phyloP scores from a whole-genome alignment of 2,888 invertebrate genomes.

The Pseudolycoriella hygida region DNA sequence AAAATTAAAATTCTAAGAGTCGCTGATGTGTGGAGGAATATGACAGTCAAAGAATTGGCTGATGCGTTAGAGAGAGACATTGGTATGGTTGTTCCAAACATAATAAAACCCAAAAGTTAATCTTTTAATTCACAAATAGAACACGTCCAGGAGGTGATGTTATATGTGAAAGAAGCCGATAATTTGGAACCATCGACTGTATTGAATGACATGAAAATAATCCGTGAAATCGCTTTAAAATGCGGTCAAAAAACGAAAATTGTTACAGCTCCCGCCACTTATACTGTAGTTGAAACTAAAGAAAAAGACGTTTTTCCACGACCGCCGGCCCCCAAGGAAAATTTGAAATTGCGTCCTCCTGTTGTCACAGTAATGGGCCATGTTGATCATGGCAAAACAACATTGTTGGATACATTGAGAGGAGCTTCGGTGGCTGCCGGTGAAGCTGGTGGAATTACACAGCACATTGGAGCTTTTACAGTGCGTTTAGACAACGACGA shows the following conservation, averaged over 20 bases:
- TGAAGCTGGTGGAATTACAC: slow-evolving; percentile 98
- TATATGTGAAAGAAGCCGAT: slow-evolving; percentile 41
- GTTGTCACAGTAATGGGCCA: slow-evolving; percentile 99
- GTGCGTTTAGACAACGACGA: slow-evolving; percentile 51
- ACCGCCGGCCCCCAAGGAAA: slow-evolving; percentile 44
- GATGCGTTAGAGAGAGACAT: slow-evolving; percentile 40
- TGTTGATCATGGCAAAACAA: slow-evolving; percentile 99
- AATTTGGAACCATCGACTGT: slow-evolving; percentile 35
- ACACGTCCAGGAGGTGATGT: slow-evolving; percentile 49
- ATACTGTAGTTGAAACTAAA: slow-evolving; percentile 18
- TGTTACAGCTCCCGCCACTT: slow-evolving; percentile 28
- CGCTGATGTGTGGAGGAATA: slow-evolving; percentile 59
- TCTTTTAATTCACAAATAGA: slow-evolving; percentile 26
- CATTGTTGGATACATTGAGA: slow-evolving; percentile 74
- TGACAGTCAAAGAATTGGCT: slow-evolving; percentile 63
- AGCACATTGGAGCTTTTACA: slow-evolving; percentile 97
- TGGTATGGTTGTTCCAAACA: slow-evolving; percentile 28
- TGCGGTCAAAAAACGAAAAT: slow-evolving; percentile 44
- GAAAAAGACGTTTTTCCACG: slow-evolving; percentile 38
- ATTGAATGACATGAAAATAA: slow-evolving; percentile 44
- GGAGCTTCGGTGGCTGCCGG: slow-evolving; percentile 71
- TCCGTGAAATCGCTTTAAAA: slow-evolving; percentile 48
- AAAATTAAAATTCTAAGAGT: slow-evolving; percentile 20
- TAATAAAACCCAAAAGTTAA: neutral
- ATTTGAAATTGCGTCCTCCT: slow-evolving; percentile 61